Conservation (phyloP, 2,888 invertebrate genomes). For the Labia minor region DNA sequence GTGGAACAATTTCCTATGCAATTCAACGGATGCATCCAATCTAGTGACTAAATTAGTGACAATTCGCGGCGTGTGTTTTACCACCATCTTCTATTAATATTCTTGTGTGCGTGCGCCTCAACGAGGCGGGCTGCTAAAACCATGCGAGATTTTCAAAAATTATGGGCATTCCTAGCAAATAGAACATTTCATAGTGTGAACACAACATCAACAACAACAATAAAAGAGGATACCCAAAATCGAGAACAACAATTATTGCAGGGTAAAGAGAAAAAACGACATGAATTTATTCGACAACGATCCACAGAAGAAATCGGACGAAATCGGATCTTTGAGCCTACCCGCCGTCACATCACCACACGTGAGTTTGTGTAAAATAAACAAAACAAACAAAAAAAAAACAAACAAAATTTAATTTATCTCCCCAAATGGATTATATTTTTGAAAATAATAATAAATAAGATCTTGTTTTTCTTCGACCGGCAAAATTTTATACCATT, state of each 20-base stretch:
- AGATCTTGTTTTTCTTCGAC: no score
- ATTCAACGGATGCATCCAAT: neutral
- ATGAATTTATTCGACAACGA: neutral
- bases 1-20: neutral
- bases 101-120: no score
- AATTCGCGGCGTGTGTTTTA: neutral
- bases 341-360: neutral
- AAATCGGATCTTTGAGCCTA: neutral
- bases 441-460: no score
- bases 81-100: neutral
- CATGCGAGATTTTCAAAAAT: neutral
- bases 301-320: neutral
- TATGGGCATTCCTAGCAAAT: neutral
- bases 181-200: neutral
- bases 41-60: neutral
- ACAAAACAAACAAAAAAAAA: no score
- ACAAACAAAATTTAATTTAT: no score
- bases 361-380: no score
- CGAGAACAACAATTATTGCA: neutral
- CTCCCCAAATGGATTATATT: no score
- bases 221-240: neutral
- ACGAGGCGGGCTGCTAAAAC: no score
- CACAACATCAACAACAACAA: no score
- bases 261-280: neutral
- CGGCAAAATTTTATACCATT: no score